phyloP scores from a whole-genome alignment of 2,888 invertebrate species.

The Ornithoptera priamus region DNA sequence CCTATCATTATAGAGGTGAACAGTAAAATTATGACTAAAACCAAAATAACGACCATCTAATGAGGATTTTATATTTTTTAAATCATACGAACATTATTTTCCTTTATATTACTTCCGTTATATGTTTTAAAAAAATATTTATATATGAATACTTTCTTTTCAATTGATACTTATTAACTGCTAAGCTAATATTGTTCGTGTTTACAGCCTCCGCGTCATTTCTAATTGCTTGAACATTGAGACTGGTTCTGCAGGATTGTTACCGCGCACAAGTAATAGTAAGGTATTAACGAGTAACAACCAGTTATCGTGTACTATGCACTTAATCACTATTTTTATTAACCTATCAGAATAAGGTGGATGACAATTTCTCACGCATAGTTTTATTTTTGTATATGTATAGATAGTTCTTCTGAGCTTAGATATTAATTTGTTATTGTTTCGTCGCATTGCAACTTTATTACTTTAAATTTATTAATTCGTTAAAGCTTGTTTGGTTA shows the following conservation, averaged over 20 bases:
- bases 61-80: neutral
- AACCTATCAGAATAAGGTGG: too few relatives aligned
- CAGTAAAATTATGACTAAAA: neutral
- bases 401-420: too few relatives aligned
- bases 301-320: neutral
- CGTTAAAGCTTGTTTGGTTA: too few relatives aligned
- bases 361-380: too few relatives aligned
- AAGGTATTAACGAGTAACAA: neutral
- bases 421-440: too few relatives aligned
- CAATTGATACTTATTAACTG: neutral
- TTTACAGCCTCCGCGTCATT: neutral
- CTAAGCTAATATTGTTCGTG: neutral
- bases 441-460: too few relatives aligned
- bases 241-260: neutral
- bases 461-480: too few relatives aligned
- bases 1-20: slow-evolving; percentile 5
- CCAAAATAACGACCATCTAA: neutral
- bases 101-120: too few relatives aligned
- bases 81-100: too few relatives aligned
- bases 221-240: neutral
- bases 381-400: too few relatives aligned
- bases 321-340: neutral
- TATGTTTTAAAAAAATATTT: neutral
- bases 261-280: neutral
- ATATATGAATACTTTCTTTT: neutral